Conservation (phyloP, 1,140 invertebrate species). For the Cydia pomonella region DNA sequence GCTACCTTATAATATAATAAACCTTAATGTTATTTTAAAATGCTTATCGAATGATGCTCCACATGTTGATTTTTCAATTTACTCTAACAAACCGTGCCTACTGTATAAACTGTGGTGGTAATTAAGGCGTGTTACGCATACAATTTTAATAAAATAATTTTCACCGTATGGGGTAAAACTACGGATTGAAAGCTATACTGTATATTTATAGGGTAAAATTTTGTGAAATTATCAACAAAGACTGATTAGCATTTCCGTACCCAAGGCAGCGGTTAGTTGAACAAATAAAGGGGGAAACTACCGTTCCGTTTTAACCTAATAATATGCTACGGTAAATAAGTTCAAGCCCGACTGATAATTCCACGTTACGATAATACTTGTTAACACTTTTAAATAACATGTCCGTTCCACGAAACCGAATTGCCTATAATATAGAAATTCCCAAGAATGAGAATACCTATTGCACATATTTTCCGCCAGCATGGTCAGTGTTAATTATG, state of each 20-base stretch:
- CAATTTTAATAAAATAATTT: no score
- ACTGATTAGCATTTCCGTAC: neutral
- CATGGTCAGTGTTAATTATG: neutral
- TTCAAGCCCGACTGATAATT: slow-evolving; percentile 20
- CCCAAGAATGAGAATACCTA: slow-evolving; percentile 2
- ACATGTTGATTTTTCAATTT: no score
- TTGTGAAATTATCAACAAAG: neutral
- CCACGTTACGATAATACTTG: slow-evolving; percentile 4
- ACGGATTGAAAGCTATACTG: no score
- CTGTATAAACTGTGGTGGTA: no score
- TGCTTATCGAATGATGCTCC: no score
- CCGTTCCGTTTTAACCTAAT: neutral
- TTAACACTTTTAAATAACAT: slow-evolving; percentile 24
- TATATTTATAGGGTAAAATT: neutral
- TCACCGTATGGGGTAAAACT: no score
- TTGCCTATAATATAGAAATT: slow-evolving; percentile 22
- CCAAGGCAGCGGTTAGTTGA: neutral
- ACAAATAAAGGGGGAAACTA: slow-evolving; percentile 25
- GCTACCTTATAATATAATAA: no score
- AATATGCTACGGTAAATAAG: slow-evolving; percentile 10
- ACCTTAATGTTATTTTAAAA: no score
- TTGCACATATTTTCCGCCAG: slow-evolving; percentile 1
- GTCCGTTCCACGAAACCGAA: slow-evolving; percentile 1
- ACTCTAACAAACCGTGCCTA: no score
- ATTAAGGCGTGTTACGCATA: no score